Evolutionary conservation across 2,113 vertebrate genomes (phyloP), one percentile per base, ranked within the genome.

Genomic region (Hystrix brachyura): DNA sequence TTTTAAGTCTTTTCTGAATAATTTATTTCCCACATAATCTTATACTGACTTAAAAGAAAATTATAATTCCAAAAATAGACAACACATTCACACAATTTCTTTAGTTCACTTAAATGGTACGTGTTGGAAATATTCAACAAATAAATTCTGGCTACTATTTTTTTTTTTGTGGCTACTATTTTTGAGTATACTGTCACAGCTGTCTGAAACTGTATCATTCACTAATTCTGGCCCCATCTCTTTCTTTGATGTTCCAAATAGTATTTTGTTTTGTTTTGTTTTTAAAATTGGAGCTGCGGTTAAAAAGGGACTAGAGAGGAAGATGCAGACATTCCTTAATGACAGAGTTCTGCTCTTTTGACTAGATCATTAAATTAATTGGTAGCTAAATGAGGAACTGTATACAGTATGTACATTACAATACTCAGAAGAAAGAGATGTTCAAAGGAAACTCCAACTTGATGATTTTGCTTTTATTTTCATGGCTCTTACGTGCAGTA

Each of bases 81-180:
- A 18, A 64, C n/a, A 8, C 82, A 57, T 8, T 74, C 43, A n/a
- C 23, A 85, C 14, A 71, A 71, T 53, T 19, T 5, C 10, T 87
- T 92, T 48, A 87, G 19, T 62, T 85, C 69, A 92, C 59, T 78
- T 3, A 86, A 90, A 94, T 81, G 27, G 21, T 60, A 0, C 53
- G 64, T 60, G 48, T 95, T 91, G 93, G 32, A 93, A 93, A 78
- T n/a, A 89, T 53, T 85, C 21, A 94, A 46, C 2, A 62, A 38
- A 53, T 19, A 90, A 71, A 8, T 71, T 51, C 21, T 91, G 69
- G 4, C 25, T 94, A 79, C 5, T 85, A 43, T 57, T 87, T 84
- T 87, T 95, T 95, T 38, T 38, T 38, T 38, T 38, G 38, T 91
- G 69, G 4, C 25, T 94, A 79, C 5, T 85, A 43, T 57, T 87